These are phyloP conservation scores for Abrostola triplasia DNA, from an alignment of 2,888 invertebrate genomes.

Conservation along the genomic window DNA sequence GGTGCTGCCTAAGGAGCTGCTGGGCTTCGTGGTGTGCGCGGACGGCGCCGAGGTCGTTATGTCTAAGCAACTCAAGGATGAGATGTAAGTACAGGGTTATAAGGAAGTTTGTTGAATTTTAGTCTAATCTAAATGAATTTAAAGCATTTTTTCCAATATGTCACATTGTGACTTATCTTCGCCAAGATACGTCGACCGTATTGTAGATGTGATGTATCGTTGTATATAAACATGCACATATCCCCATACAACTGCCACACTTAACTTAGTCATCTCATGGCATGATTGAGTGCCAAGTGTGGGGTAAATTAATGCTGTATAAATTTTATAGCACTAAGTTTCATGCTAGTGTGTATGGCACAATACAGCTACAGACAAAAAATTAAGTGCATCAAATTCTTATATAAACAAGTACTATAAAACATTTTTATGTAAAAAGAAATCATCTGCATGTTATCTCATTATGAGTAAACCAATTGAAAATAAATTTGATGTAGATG, in stretches of 20 bases:
- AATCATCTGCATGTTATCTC: too few species aligned
- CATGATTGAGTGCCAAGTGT: conserved; percentile 47
- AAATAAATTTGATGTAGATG: too few species aligned
- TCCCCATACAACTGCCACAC: conserved; percentile 56
- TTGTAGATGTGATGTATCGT: too few species aligned
- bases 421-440: too few species aligned
- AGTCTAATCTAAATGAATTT: neutral
- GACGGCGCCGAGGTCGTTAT: conserved; percentile 96
- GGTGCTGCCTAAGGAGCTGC: conserved; percentile 92
- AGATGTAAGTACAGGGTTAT: conserved; percentile 88
- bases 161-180: too few species aligned
- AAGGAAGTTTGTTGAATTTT: neutral
- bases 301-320: conserved; percentile 57
- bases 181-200: too few species aligned
- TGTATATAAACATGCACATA: too few species aligned
- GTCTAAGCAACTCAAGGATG: conserved; percentile 91
- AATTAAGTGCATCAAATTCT: conserved; percentile 3
- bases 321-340: conserved; percentile 49
- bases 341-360: conserved; percentile 44
- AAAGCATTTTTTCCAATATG: too few species aligned
- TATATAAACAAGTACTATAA: too few species aligned
- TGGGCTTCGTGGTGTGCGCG: conserved; percentile 93
- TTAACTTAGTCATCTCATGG: conserved; percentile 33
- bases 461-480: too few species aligned
- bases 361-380: conserved; percentile 38